A percentile compares a stretch with the other conserved stretches of the same genome.
phyloP scores from a whole-genome alignment of 2,113 vertebrate species.

The Anarrhichthys ocellatus region DNA sequence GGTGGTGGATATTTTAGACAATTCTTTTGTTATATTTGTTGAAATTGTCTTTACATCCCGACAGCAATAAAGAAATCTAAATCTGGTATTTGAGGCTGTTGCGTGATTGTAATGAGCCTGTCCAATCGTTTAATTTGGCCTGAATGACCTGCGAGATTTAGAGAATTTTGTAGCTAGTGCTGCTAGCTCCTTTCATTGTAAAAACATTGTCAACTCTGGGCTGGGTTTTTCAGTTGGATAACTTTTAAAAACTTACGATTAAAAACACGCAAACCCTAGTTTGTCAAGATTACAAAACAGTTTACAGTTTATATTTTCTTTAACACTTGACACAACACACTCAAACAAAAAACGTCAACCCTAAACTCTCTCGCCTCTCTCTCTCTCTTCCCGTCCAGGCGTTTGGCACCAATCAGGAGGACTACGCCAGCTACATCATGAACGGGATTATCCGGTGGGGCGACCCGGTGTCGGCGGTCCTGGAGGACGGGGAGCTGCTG shows the following conservation, averaged over 20 bases:
- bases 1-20: no score
- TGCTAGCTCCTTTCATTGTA: background rate
- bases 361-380: background rate
- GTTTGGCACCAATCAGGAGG: conserved; percentile 96
- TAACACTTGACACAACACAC: background rate
- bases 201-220: no score
- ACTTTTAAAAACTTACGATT: no score
- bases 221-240: no score
- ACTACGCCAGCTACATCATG: conserved; percentile 97
- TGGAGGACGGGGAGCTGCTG: conserved; percentile 93
- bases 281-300: background rate
- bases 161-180: background rate
- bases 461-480: conserved; percentile 89
- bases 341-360: background rate
- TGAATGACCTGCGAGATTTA: background rate
- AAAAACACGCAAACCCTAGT: background rate
- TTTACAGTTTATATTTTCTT: background rate
- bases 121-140: no score
- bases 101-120: no score
- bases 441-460: conserved; percentile 97
- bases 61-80: no score
- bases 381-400: conserved; percentile 81
- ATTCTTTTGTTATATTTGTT: no score
- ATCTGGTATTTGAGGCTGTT: no score
- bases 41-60: no score